Percentiles rank a stretch among this genome's conserved stretches.
Evolutionary conservation across 2,797 vertebrate species (phyloP).

Genomic region (Pteropus rufus): DNA sequence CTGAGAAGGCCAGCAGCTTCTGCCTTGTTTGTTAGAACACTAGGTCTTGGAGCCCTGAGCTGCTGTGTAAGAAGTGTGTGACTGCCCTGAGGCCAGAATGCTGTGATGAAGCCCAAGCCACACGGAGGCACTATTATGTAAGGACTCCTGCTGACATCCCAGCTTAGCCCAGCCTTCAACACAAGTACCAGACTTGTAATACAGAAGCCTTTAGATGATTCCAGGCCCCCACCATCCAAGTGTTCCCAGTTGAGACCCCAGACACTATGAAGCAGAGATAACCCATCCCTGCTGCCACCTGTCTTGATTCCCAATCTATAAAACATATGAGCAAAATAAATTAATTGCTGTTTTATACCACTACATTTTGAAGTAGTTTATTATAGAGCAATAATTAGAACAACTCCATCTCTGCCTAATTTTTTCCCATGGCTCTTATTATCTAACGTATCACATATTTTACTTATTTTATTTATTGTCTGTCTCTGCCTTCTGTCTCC

Average conservation of each 20-base stretch:
- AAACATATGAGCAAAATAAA: neutral
- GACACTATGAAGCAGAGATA: neutral
- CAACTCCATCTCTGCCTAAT: neutral
- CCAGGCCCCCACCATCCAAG: neutral
- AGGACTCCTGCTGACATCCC: neutral
- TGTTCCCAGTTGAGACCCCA: neutral
- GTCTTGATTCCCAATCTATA: neutral
- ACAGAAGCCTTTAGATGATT: conserved; percentile 4
- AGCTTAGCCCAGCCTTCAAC: neutral
- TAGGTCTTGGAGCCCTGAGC: neutral
- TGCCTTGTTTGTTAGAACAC: neutral
- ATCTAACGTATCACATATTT: neutral
- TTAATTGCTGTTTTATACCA: neutral
- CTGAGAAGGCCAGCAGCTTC: neutral
- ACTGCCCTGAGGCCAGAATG: neutral
- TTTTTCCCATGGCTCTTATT: neutral
- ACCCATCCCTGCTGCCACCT: neutral
- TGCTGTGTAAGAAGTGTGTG: neutral
- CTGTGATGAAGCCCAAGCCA: neutral
- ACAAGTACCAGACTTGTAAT: neutral
- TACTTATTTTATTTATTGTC: neutral
- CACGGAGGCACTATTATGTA: neutral
- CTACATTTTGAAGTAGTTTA: neutral
- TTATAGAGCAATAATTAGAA: neutral
- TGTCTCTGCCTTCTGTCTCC: neutral